A percentile compares a stretch with the other conserved stretches of the same genome.
Evolutionary conservation across 2,888 invertebrate species (phyloP).

Genomic region (Salticus scenicus): DNA sequence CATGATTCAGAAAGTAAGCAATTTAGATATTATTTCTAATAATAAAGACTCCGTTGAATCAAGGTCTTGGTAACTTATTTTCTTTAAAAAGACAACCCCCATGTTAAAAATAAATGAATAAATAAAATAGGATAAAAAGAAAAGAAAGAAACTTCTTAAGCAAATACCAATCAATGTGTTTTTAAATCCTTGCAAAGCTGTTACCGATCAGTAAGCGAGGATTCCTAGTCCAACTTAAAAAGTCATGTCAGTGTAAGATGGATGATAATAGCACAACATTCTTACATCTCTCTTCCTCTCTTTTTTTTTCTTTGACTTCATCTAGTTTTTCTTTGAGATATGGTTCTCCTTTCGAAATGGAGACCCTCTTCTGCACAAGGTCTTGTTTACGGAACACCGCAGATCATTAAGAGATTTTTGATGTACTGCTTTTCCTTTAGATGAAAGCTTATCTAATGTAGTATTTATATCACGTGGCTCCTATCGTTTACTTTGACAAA

Average conservation of each 20-base stretch:
- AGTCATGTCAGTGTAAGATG: conserved; percentile 52
- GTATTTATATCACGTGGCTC: background rate
- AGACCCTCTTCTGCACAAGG: conserved; percentile 30
- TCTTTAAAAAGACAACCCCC: conserved; percentile 51
- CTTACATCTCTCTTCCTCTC: conserved; percentile 31
- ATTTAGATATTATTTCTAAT: too few relatives aligned
- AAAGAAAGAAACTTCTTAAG: conserved; percentile 11
- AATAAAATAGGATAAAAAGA: conserved; percentile 54
- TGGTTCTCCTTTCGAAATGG: conserved; percentile 17
- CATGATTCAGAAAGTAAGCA: too few relatives aligned
- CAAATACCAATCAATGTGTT: conserved; percentile 55
- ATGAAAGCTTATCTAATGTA: background rate
- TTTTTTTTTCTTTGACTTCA: conserved; percentile 5
- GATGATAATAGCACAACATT: conserved; percentile 59
- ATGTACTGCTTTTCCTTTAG: conserved; percentile 12
- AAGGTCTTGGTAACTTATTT: conserved; percentile 27
- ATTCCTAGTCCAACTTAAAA: conserved; percentile 44
- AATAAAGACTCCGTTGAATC: too few relatives aligned
- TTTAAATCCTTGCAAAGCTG: conserved; percentile 66
- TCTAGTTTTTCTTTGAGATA: conserved; percentile 38
- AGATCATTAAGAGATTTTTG: conserved; percentile 62
- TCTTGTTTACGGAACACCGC: conserved; percentile 58
- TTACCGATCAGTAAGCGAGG: conserved; percentile 60
- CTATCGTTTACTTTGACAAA: background rate
- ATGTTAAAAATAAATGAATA: too few relatives aligned